Evolutionary conservation across 2,113 vertebrate species (phyloP), one percentile per base, ranked within the genome.

Genomic region (Mesembrinibis cayennensis): DNA sequence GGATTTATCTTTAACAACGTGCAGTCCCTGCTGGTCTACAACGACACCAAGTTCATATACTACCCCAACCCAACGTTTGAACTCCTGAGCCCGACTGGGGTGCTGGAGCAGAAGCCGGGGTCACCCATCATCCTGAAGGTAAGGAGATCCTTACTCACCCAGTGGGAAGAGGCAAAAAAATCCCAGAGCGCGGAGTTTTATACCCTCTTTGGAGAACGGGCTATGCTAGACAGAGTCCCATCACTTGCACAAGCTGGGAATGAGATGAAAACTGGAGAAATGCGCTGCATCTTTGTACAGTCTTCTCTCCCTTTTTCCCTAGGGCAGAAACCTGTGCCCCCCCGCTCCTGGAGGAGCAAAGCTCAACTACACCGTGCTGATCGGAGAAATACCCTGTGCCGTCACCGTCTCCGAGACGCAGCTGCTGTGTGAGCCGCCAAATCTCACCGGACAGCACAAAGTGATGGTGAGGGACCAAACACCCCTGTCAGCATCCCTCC

Each of bases 1-100:
- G 99, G 99, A 6, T 99, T 99, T 72, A 98, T 99, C 98, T 99
- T 99, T 92, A 99, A 99, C 98, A 99, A 99, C 11, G 99, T 99
- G 47, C 99, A 99, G 94, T 98, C 99, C 22, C 98, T 99, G 94
- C 98, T 99, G 74, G 98, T 99, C 95, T 99, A 99, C 98, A 99
- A 99, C 7, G 99, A 99, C 98, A 99, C 99, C 95, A 99, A 99
- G 98, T 99, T 99, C 93, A 98, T 99, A 85, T 99, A 99, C 97
- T 99, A 99, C 93, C 99, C 99, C 38, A 99, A 99, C 97, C 99
- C 99, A 1, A 99, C 98, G 16, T 99, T 99, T 15, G 99, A 99
- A 36, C 98, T 99, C 5, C 98, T 99, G 76, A 99, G 99, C 97
- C 95, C 98, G 4, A 98, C 91, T 0, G 99, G 99, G 0, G 93